Conservation (phyloP, 2,797 vertebrate species). For the Pitangus sulphuratus region DNA sequence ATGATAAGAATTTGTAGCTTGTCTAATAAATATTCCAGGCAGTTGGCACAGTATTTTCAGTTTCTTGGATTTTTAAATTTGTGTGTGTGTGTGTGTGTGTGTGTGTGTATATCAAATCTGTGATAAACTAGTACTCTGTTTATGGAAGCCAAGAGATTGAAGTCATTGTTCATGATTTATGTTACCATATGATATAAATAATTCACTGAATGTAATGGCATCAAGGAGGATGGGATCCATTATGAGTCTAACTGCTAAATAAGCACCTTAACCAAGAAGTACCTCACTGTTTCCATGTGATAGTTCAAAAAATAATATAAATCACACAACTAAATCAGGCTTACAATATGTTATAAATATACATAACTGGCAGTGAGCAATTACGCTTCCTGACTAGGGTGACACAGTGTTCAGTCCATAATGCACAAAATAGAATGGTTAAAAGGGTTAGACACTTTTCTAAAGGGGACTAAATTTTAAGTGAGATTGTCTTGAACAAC, state of each 20-base stretch:
- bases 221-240: neutral
- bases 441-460: neutral
- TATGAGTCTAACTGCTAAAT: neutral
- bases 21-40: neutral
- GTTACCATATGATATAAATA: neutral
- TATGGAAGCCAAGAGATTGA: neutral
- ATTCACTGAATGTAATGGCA: neutral
- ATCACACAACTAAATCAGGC: neutral
- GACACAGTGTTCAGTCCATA: neutral
- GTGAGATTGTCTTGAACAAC: neutral
- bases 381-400: neutral
- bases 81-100: accelerated
- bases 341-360: neutral
- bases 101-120: neutral
- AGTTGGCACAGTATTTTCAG: neutral
- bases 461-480: neutral
- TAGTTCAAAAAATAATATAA: neutral
- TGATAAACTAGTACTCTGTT: neutral
- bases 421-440: neutral
- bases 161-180: neutral
- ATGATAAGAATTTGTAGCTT: neutral
- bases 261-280: neutral
- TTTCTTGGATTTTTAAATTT: neutral
- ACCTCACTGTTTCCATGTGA: neutral
- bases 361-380: neutral